Evolutionary conservation across 2,113 vertebrate species (phyloP), one percentile per base, ranked within the genome.

Genomic region (Cyanistes caeruleus): DNA sequence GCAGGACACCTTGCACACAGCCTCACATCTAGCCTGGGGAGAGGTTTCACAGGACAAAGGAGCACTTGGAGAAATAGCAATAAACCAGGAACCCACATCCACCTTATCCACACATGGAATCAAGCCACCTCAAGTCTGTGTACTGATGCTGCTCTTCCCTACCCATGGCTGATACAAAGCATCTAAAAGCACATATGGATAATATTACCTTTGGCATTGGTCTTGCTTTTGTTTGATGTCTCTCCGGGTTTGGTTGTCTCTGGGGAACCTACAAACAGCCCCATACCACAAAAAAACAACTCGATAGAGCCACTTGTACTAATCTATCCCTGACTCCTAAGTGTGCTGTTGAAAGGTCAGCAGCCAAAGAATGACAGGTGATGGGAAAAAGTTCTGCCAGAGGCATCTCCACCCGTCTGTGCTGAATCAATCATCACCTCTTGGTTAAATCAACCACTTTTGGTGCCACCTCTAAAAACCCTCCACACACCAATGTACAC

Each of bases 101-200:
- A 70, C 10, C 18, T 84, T 16, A 3, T 11, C 27, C 9, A 46
- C 52, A 11, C 33, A 20, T 0, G 2, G 13, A 90, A 59, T n/a
- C 30, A 72, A 60, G 24, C 7, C 73, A 84, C 17, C 39, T 46
- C 27, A 21, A 62, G 19, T 21, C 35, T 81, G 27, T 28, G 11
- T 37, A 7, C 22, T 46, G 28, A 28, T 62, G 48, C 39, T 60
- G 15, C 30, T 44, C 18, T 49, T 93, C 33, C 33, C 30, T 59
- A 41, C 9, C 18, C 1, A 0, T 0, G 27, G 21, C 35, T 78
- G 19, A 63, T 3, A 3, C 31, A 79, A 62, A 69, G 3, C 14
- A 31, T 24, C n/a, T 69, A 43, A 90, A 87, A 55, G 7, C 17
- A 56, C 19, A 39, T 1, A 0, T 4, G 15, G 28, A 43, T 65